Evolutionary conservation across 2,797 vertebrate genomes (phyloP).

Genomic region (Sebastes diaconus): DNA sequence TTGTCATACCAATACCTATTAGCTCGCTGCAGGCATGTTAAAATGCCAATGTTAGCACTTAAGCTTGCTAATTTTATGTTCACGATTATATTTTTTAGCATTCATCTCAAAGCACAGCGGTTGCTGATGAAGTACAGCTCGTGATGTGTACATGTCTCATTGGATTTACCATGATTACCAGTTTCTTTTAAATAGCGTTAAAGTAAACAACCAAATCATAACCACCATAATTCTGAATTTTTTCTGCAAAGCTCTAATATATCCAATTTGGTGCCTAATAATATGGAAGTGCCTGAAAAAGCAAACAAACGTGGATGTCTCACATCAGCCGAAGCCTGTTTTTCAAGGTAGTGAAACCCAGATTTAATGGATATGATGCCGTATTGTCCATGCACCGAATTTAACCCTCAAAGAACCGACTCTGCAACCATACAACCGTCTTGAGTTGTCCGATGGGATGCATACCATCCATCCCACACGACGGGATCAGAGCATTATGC

Average conservation of each 20-base stretch:
- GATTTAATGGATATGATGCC: neutral
- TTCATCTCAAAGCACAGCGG: neutral
- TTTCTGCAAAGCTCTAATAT: neutral
- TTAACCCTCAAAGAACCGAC: neutral
- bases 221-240: neutral
- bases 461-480: neutral
- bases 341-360: neutral
- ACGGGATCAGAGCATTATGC: neutral
- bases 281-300: neutral
- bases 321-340: neutral
- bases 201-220: neutral
- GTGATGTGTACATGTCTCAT: neutral
- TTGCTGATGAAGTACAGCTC: neutral
- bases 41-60: too few species aligned
- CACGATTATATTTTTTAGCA: too few species aligned
- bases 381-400: neutral
- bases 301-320: neutral
- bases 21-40: too few species aligned
- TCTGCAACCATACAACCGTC: neutral
- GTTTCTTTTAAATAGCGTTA: neutral
- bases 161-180: neutral
- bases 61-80: too few species aligned
- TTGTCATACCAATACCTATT: fast-evolving
- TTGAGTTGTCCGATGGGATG: neutral
- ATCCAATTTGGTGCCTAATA: too few species aligned